A percentile compares a stretch with the other conserved stretches of the same genome.
These are phyloP conservation scores for Bothrops jararaca DNA, from an alignment of 2,113 vertebrate species.

Conservation along the genomic window DNA sequence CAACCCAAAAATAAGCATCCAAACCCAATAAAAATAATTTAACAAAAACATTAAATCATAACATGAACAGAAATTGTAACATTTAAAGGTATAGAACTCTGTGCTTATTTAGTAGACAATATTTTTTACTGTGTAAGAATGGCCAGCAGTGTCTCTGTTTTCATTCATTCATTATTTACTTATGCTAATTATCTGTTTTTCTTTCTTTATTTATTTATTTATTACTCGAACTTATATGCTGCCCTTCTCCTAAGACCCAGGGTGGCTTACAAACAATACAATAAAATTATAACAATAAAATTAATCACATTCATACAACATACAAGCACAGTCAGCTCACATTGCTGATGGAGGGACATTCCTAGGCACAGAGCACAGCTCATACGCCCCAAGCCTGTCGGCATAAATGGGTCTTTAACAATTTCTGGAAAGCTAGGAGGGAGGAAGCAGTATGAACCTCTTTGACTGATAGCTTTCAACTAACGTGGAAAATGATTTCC, in stretches of 20 bases:
- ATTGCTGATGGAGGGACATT: too few species aligned
- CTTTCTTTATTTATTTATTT: background rate
- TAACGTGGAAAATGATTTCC: background rate
- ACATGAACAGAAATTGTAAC: background rate
- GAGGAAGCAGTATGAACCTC: too few species aligned
- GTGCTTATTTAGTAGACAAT: background rate
- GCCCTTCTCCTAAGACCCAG: too few species aligned
- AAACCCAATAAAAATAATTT: background rate
- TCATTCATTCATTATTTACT: background rate
- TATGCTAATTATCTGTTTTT: background rate
- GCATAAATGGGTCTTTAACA: too few species aligned
- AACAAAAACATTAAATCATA: background rate
- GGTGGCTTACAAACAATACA: too few species aligned
- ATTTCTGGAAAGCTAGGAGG: too few species aligned
- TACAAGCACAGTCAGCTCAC: too few species aligned
- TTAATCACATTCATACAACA: too few species aligned
- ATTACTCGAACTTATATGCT: too few species aligned
- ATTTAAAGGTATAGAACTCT: background rate
- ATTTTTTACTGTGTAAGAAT: background rate
- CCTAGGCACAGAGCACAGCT: too few species aligned
- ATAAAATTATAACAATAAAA: too few species aligned
- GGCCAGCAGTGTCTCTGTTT: background rate
- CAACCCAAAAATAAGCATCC: background rate
- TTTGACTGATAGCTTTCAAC: background rate
- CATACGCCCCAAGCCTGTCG: too few species aligned